A percentile compares a stretch with the other conserved stretches of the same genome.
Conservation (phyloP, 1,140 invertebrate genomes). For the Drosophila jambulina region DNA sequence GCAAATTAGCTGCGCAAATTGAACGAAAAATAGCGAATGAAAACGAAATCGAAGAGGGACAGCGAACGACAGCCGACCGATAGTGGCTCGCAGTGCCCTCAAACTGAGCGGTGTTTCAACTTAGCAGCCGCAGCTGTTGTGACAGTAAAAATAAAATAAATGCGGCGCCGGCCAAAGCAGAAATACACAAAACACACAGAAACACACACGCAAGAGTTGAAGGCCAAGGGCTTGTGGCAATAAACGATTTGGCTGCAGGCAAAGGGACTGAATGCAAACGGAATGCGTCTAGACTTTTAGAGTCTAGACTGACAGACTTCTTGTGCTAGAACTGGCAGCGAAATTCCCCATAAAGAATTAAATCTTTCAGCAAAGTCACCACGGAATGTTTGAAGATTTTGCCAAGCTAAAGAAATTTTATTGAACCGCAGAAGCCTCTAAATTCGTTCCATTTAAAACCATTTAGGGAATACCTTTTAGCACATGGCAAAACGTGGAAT, state of each 20-base stretch:
- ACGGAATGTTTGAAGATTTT: conserved; percentile 1
- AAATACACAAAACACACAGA: conserved; percentile 6
- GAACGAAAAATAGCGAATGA: conserved; percentile 54
- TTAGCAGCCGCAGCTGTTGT: conserved; percentile 20
- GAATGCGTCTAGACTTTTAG: conserved; percentile 36
- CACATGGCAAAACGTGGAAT: not conserved
- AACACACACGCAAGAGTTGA: conserved; percentile 9
- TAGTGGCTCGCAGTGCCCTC: conserved; percentile 38
- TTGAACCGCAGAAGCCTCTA: not conserved
- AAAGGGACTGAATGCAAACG: conserved; percentile 23
- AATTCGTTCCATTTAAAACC: not conserved
- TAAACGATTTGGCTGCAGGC: conserved; percentile 19
- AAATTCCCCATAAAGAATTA: not conserved
- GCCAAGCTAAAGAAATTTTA: not conserved
- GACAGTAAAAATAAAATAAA: conserved; percentile 30
- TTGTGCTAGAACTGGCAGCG: conserved; percentile 4
- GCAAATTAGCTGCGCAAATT: conserved; percentile 63
- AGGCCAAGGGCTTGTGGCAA: conserved; percentile 49
- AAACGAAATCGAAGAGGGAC: conserved; percentile 48
- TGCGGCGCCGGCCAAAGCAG: conserved; percentile 17
- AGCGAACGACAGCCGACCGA: conserved; percentile 13
- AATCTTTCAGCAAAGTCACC: not conserved
- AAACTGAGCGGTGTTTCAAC: conserved; percentile 42
- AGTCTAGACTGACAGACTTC: conserved; percentile 3
- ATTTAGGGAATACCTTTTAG: not conserved